Percentiles rank a stretch among this genome's conserved stretches.
Conservation (phyloP, 2,888 invertebrate genomes). For the Polymixis flavicincta region DNA sequence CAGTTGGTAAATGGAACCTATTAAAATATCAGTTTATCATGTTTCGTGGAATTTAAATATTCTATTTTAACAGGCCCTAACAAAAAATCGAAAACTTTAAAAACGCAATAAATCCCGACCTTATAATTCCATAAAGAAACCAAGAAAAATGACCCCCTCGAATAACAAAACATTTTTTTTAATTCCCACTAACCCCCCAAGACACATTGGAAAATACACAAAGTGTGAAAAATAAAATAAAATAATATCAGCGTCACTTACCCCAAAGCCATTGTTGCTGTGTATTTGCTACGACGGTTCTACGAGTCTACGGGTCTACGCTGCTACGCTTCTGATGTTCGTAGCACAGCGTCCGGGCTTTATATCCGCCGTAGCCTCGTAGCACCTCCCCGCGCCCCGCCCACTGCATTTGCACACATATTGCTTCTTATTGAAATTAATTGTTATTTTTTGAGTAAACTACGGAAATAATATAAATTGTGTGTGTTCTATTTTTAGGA, state of each 20-base stretch:
- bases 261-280: constrained; percentile 71
- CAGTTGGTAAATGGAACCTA: neutral
- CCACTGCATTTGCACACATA: constrained; percentile 69
- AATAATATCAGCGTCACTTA: constrained; percentile 53
- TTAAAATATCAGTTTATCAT: neutral
- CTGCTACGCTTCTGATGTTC: constrained; percentile 74
- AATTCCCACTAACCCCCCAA: neutral
- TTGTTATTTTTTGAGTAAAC: constrained; percentile 67
- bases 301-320: constrained; percentile 71
- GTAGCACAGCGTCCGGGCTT: constrained; percentile 74
- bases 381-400: constrained; percentile 75
- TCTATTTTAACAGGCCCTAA: neutral
- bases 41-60: neutral
- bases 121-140: neutral
- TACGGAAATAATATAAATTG: constrained; percentile 40
- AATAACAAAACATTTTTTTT: neutral
- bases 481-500: constrained; percentile 42
- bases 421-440: constrained; percentile 71
- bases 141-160: neutral
- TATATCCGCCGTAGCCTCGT: constrained; percentile 75
- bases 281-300: constrained; percentile 57
- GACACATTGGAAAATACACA: constrained; percentile 9
- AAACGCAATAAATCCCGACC: neutral
- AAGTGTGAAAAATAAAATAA: constrained; percentile 13
- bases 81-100: neutral